These are phyloP conservation scores for Bucorvus abyssinicus DNA, from an alignment of 2,797 vertebrate species.

Conservation along the genomic window DNA sequence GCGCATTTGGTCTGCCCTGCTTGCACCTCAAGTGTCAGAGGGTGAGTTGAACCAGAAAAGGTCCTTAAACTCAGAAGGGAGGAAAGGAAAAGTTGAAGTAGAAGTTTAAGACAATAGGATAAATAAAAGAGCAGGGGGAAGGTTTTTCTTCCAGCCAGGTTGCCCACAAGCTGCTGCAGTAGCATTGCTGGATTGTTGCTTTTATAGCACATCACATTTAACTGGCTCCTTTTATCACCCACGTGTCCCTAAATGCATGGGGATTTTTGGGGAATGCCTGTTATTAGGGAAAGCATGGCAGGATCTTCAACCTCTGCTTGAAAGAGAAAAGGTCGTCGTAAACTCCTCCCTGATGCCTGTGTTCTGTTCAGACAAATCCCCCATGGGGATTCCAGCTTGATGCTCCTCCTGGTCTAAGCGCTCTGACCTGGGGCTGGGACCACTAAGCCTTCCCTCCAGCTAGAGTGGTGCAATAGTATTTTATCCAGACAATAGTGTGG, in stretches of 20 bases:
- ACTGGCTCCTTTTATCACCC: neutral
- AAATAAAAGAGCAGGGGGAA: rapidly evolving
- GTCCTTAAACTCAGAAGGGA: neutral
- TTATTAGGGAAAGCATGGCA: neutral
- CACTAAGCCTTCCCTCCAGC: neutral
- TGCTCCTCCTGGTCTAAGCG: neutral
- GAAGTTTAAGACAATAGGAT: neutral
- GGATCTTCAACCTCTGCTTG: neutral
- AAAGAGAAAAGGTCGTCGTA: neutral
- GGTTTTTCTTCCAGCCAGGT: neutral
- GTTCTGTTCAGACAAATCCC: neutral
- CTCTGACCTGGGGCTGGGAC: rapidly evolving
- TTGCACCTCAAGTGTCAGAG: neutral
- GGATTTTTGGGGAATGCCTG: neutral
- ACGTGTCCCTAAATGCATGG: neutral
- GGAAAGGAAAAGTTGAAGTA: neutral
- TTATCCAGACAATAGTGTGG: neutral
- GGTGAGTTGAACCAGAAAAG: slow-evolving; percentile 27
- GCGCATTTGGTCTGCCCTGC: neutral
- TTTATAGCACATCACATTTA: rapidly evolving
- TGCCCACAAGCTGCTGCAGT: neutral
- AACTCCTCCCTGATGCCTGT: neutral
- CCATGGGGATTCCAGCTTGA: neutral
- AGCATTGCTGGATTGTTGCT: neutral
- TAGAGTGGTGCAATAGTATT: neutral